phyloP scores from a whole-genome alignment of 2,888 invertebrate species.

The Alsophila aescularia region DNA sequence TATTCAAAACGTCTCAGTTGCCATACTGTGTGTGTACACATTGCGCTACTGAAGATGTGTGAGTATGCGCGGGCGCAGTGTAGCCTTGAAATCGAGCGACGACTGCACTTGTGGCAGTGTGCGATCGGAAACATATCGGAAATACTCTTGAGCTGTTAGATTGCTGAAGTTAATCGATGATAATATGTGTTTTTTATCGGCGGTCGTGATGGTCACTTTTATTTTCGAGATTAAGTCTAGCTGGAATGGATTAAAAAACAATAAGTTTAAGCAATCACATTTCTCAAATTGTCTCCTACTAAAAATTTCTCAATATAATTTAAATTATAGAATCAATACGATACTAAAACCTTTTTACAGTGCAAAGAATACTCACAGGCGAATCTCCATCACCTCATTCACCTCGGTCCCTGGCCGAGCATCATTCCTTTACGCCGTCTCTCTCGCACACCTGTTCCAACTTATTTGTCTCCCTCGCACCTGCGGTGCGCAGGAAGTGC shows the following conservation, averaged over 20 bases:
- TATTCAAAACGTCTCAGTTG: neutral
- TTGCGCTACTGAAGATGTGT: constrained; percentile 26
- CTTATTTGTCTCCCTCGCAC: constrained; percentile 50
- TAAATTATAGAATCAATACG: no score
- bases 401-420: constrained; percentile 40
- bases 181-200: constrained; percentile 29
- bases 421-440: constrained; percentile 30
- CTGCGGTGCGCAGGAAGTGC: constrained; percentile 67
- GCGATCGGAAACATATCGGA: constrained; percentile 64
- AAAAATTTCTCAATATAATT: no score
- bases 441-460: constrained; percentile 29
- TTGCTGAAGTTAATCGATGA: constrained; percentile 14
- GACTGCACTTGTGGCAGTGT: constrained; percentile 71
- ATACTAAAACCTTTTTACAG: neutral
- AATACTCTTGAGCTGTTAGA: constrained; percentile 19
- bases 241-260: neutral
- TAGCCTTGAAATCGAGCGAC: constrained; percentile 78
- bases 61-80: constrained; percentile 47
- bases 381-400: constrained; percentile 55
- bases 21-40: neutral
- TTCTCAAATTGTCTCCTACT: no score
- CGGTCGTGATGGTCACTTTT: constrained; percentile 16
- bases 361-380: constrained; percentile 28
- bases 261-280: no score
- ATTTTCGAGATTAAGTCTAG: neutral